phyloP scores from a whole-genome alignment of 2,113 vertebrate genomes.

The Argyrosomus japonicus region DNA sequence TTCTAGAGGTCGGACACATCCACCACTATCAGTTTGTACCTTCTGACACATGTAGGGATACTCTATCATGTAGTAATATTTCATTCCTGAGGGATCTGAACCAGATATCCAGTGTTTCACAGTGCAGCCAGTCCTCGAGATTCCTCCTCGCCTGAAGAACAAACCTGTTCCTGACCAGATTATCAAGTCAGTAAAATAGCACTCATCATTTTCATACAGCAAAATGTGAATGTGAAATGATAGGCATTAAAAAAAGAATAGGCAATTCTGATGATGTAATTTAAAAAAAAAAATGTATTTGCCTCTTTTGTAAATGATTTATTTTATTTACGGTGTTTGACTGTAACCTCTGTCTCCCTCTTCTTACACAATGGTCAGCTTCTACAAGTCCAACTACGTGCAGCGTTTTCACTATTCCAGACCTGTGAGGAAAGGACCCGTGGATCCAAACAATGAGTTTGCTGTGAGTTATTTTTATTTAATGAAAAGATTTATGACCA shows the following conservation, averaged over 20 bases:
- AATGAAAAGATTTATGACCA: conserved; percentile 20
- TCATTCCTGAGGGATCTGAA: conserved; percentile 82
- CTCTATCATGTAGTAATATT: not conserved
- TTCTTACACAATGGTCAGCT: conserved; percentile 82
- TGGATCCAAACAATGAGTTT: conserved; percentile 98
- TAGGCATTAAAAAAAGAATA: not conserved
- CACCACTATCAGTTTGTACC: not conserved
- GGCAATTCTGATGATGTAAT: not conserved
- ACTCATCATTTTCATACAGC: not conserved
- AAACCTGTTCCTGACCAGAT: conserved; percentile 98
- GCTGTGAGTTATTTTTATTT: conserved; percentile 85
- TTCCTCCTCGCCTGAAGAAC: conserved; percentile 93
- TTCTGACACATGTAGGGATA: not conserved
- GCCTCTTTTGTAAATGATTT: not conserved
- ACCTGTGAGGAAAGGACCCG: conserved; percentile 92
- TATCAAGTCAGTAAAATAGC: conserved; percentile 89
- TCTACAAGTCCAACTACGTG: conserved; percentile 98
- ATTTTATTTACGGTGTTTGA: conserved; percentile 15
- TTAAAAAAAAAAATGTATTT: not conserved
- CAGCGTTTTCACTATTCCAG: conserved; percentile 96
- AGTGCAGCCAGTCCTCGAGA: conserved; percentile 95
- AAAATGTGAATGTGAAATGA: conserved; percentile 12
- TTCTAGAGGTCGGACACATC: not conserved
- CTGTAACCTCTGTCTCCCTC: not conserved
- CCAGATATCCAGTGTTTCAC: conserved; percentile 98